Percentiles rank a stretch among this genome's conserved stretches.
Conservation (phyloP, 92 coral and sea anemone species). For the Siderastrea siderea region DNA sequence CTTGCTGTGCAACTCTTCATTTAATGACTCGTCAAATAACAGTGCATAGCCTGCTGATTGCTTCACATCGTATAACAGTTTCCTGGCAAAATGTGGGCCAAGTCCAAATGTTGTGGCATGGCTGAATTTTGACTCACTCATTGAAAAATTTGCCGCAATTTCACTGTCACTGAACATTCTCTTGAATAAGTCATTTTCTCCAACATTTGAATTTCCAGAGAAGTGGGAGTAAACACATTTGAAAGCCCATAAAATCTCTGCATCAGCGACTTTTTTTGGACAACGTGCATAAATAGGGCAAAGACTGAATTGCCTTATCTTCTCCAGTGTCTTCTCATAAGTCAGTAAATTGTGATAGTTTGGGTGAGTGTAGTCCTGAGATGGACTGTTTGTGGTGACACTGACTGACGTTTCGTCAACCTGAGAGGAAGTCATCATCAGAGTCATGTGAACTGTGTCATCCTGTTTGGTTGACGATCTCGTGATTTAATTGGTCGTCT, state of each 20-base stretch:
- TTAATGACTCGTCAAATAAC: conserved; percentile 66
- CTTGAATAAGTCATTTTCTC: conserved; percentile 62
- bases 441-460: too few relatives aligned
- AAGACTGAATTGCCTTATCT: too few relatives aligned
- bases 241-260: conserved; percentile 71
- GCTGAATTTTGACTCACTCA: conserved; percentile 70
- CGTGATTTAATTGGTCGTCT: too few relatives aligned
- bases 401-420: too few relatives aligned
- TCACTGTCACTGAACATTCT: conserved; percentile 73
- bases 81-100: conserved; percentile 66
- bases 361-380: too few relatives aligned
- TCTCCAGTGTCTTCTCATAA: too few relatives aligned
- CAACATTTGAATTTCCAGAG: conserved; percentile 65
- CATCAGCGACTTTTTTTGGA: conserved; percentile 71
- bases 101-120: conserved; percentile 74
- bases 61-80: conserved; percentile 33
- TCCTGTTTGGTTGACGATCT: too few relatives aligned
- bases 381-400: too few relatives aligned
- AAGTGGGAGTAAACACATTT: conserved; percentile 73
- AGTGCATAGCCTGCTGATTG: conserved; percentile 62
- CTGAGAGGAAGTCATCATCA: too few relatives aligned
- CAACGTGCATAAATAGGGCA: not conserved
- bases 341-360: too few relatives aligned
- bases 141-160: conserved; percentile 62
- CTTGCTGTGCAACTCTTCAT: conserved; percentile 63